Evolutionary conservation across 2,797 vertebrate species (phyloP).

Genomic region (Thamnophis elegans): DNA sequence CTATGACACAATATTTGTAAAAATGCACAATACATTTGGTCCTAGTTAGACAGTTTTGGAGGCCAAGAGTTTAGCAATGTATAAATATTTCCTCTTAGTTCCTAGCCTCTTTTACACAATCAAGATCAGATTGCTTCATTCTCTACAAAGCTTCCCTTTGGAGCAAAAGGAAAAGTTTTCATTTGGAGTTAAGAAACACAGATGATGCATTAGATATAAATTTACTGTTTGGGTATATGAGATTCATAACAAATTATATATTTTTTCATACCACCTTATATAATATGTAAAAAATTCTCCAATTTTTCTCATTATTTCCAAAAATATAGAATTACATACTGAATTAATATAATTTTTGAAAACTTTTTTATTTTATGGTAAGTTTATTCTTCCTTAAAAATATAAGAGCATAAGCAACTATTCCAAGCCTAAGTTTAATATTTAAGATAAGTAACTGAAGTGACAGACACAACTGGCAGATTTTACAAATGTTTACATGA

Average conservation of each 20-base stretch:
- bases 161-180: background rate
- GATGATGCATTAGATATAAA: background rate
- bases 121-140: background rate
- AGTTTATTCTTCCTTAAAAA: slow-evolving; percentile 34
- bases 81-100: background rate
- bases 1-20: slow-evolving; percentile 2
- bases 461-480: slow-evolving; percentile 53
- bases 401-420: slow-evolving; percentile 46
- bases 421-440: slow-evolving; percentile 37
- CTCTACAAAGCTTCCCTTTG: background rate
- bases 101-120: background rate
- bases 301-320: background rate
- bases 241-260: background rate
- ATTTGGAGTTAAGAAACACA: background rate
- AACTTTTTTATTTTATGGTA: slow-evolving; percentile 30
- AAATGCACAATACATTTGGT: background rate
- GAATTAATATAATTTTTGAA: slow-evolving; percentile 15
- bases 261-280: background rate
- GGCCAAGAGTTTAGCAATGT: slow-evolving; percentile 6
- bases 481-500: slow-evolving; percentile 42
- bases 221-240: background rate
- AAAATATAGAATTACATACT: background rate
- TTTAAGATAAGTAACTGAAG: slow-evolving; percentile 7
- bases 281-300: background rate
- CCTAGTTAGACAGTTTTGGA: slow-evolving; percentile 20